A percentile compares a stretch with the other conserved stretches of the same genome.
These are phyloP conservation scores for Delia radicum DNA, from an alignment of 1,140 invertebrate genomes.

Conservation along the genomic window DNA sequence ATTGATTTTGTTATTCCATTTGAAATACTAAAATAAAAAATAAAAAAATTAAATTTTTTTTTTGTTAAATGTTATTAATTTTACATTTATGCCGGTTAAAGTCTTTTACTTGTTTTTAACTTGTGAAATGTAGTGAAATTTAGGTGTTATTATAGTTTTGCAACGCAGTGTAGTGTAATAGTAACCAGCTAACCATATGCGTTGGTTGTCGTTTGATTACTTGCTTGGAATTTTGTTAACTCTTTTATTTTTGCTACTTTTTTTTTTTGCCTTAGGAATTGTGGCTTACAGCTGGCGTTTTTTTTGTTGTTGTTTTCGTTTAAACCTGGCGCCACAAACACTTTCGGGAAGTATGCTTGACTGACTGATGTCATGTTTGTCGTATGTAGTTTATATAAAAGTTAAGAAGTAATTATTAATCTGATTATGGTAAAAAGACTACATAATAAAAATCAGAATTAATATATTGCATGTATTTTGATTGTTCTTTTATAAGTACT, in stretches of 20 bases:
- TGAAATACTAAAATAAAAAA: neutral
- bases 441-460: neutral
- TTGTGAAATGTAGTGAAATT: too few relatives aligned
- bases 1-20: too few relatives aligned
- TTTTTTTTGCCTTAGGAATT: neutral
- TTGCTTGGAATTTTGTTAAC: neutral
- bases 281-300: neutral
- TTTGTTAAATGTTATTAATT: too few relatives aligned
- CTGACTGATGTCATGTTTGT: constrained; percentile 6
- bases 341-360: constrained; percentile 21
- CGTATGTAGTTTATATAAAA: neutral
- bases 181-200: neutral
- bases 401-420: constrained; percentile 5
- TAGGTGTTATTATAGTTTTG: too few relatives aligned
- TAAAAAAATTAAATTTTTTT: neutral
- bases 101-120: too few relatives aligned
- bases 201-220: neutral
- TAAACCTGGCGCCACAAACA: constrained; percentile 17
- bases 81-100: too few relatives aligned
- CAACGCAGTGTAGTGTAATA: neutral
- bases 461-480: too few relatives aligned
- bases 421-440: neutral
- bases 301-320: neutral
- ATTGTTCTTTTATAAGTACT: too few relatives aligned
- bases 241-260: neutral